Evolutionary conservation across 2,113 vertebrate genomes (phyloP).

Genomic region (Psephotus haematonotus): DNA sequence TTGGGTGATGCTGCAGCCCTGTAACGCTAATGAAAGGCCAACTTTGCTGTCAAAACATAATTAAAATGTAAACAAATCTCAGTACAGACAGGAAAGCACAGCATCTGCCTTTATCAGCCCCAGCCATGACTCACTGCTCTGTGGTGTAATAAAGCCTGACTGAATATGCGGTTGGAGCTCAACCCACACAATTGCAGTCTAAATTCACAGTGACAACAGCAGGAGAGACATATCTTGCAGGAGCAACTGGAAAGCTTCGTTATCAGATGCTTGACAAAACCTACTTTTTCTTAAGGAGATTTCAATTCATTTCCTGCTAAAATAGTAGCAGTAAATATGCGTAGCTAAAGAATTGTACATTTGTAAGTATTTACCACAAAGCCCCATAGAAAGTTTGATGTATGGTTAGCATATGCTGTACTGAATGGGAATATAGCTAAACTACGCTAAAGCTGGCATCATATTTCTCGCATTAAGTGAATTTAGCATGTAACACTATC

Average conservation of each 20-base stretch:
- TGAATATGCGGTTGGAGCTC: slow-evolving; percentile 16
- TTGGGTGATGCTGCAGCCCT: background rate
- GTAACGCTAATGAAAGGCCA: slow-evolving; percentile 28
- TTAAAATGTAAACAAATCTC: slow-evolving; percentile 53
- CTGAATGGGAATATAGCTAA: background rate
- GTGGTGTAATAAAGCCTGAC: background rate
- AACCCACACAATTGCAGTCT: background rate
- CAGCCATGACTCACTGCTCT: slow-evolving; percentile 39
- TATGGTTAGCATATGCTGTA: background rate
- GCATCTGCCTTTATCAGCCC: slow-evolving; percentile 48
- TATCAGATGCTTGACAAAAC: background rate
- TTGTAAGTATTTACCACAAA: background rate
- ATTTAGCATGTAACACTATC: slow-evolving; percentile 8
- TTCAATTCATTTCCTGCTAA: background rate
- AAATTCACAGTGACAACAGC: background rate
- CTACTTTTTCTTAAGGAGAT: background rate
- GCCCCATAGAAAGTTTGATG: background rate
- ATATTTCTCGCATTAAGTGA: background rate
- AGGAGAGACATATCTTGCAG: background rate
- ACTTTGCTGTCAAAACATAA: slow-evolving; percentile 51
- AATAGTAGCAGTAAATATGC: background rate
- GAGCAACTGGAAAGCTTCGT: background rate
- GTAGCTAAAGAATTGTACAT: background rate
- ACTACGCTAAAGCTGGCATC: background rate
- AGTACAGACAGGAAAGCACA: background rate